phyloP scores from a whole-genome alignment of 2,888 invertebrate genomes.

The Apamea monoglypha region DNA sequence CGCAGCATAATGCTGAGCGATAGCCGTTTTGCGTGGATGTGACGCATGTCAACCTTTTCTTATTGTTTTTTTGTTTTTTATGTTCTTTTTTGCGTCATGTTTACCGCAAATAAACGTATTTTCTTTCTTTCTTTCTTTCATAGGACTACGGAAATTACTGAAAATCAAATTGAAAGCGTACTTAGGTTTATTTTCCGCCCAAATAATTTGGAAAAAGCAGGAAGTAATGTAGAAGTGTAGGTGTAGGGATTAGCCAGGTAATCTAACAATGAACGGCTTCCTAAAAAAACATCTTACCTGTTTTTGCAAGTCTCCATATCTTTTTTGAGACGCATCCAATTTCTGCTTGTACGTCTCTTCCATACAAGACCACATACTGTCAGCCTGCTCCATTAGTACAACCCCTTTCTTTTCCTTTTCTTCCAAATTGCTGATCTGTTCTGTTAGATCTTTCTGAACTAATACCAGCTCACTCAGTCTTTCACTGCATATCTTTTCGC shows the following conservation, averaged over 20 bases:
- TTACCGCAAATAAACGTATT: too few species aligned
- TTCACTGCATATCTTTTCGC: slow-evolving; percentile 77
- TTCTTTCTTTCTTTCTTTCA: too few species aligned
- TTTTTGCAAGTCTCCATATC: slow-evolving; percentile 75
- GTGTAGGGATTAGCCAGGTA: not conserved
- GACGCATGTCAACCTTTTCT: too few species aligned
- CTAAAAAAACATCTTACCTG: slow-evolving; percentile 70
- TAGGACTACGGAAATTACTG: not conserved
- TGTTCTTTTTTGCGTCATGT: too few species aligned
- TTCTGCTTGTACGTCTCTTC: slow-evolving; percentile 86
- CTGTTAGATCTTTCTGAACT: slow-evolving; percentile 87
- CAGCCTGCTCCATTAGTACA: slow-evolving; percentile 89
- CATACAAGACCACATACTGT: slow-evolving; percentile 90
- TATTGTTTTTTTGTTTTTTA: too few species aligned
- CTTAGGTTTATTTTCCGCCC: not conserved
- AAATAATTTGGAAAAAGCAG: not conserved
- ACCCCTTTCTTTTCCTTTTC: slow-evolving; percentile 90
- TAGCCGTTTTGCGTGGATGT: too few species aligned
- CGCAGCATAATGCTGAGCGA: too few species aligned
- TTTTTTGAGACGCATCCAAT: slow-evolving; percentile 76
- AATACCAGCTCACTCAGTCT: slow-evolving; percentile 88
- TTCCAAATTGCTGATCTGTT: slow-evolving; percentile 90
- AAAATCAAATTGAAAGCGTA: not conserved
- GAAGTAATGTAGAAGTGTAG: not conserved
- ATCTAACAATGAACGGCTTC: not conserved